Percentiles rank a stretch among this genome's conserved stretches.
Evolutionary conservation across 2,888 invertebrate species (phyloP).

Genomic region (Synergus laeviventris): DNA sequence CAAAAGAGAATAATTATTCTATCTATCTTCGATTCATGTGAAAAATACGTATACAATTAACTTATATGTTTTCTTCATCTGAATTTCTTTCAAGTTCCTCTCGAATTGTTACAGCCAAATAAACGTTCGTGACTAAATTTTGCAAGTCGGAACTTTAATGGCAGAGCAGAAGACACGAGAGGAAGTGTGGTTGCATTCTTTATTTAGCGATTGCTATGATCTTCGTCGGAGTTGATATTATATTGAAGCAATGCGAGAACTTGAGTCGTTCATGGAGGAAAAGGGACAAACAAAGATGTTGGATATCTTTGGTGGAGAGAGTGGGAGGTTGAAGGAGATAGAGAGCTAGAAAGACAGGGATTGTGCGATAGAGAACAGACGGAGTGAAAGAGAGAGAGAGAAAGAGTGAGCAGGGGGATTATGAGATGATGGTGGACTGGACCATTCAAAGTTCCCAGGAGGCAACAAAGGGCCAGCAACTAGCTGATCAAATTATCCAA

Average conservation of each 20-base stretch:
- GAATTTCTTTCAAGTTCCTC: too few species aligned
- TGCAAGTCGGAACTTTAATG: not conserved
- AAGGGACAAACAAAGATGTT: not conserved
- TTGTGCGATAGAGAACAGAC: constrained; percentile 43
- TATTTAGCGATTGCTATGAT: constrained; percentile 61
- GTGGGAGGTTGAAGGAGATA: constrained; percentile 28
- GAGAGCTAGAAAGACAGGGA: constrained; percentile 45
- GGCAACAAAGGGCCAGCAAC: constrained; percentile 76
- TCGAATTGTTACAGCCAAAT: too few species aligned
- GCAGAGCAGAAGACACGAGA: constrained; percentile 22
- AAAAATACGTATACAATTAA: too few species aligned
- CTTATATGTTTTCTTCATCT: too few species aligned
- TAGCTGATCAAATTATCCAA: constrained; percentile 76
- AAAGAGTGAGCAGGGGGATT: constrained; percentile 48
- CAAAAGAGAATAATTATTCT: too few species aligned
- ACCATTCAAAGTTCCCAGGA: constrained; percentile 75
- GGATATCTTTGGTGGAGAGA: constrained; percentile 52
- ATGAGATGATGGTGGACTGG: constrained; percentile 62
- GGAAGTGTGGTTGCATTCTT: constrained; percentile 58
- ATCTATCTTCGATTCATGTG: too few species aligned
- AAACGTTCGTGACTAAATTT: not conserved
- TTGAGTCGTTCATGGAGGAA: not conserved
- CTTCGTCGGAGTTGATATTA: constrained; percentile 48
- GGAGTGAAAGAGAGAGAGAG: constrained; percentile 44
- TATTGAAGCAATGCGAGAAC: not conserved